Evolutionary conservation across 1,140 invertebrate species (phyloP), one percentile per base, ranked within the genome.

Genomic region (Meteorus sp.): DNA sequence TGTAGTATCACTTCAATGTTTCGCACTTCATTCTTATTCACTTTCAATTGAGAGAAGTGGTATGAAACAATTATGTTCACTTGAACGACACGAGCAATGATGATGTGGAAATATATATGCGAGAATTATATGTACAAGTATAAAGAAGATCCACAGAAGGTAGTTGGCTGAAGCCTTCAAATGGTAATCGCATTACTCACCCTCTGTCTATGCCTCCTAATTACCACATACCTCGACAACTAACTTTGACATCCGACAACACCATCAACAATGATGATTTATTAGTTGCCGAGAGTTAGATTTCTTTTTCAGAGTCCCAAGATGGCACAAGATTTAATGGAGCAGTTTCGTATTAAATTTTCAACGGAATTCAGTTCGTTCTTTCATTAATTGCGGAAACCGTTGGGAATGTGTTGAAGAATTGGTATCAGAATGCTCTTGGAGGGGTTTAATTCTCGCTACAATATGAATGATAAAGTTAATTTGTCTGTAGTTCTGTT

Each of bases 151-250:
- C 74, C 74, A 76, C 65, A 59, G 25, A 41, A 64, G 72, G 69
- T 75, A 74, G 71, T 72, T 73, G 71, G 68, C 67, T 71, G 76
- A 78, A 78, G 74, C 77, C 76, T 73, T 71, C 63, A 67, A 67
- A 71, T 68, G n/a, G 62, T 78, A 79, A 79, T 79, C 75, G 74
- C 71, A 78, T 79, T 79, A 79, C 64, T 65, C 62, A 67, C 70
- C 72, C 72, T 66, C 63, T 63, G 67, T 69, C 73, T 66, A 70
- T n/a, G n/a, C n/a, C 68, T 68, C 74, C 70, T 76, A 74, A 75
- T 77, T 76, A 73, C 57, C 37, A 33, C 70, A 71, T 60, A 39
- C 67, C 62, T 60, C 45, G 56, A 52, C 22, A 9, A 41, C 31
- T 48, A 17, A 35, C 19, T 23, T 3, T 39, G 35, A 39, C n/a